Percentiles rank a stretch among this genome's conserved stretches.
Evolutionary conservation across 2,797 vertebrate genomes (phyloP).

Genomic region (Pterois miles): DNA sequence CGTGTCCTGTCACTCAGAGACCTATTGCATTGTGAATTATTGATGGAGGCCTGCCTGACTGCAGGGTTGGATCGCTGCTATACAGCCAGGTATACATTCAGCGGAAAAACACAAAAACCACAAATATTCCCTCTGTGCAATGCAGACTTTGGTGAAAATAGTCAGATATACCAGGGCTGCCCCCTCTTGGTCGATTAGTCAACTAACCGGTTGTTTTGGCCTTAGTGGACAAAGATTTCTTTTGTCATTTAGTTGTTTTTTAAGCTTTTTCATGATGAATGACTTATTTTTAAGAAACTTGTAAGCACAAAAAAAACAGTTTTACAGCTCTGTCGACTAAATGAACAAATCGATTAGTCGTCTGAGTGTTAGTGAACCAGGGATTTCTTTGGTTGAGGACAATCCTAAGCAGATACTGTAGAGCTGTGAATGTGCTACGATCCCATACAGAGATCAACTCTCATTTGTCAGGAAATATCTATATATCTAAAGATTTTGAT

Average conservation of each 20-base stretch:
- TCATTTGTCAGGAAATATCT: not conserved
- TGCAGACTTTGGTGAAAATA: not conserved
- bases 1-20: slow-evolving; percentile 46
- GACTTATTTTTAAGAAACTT: fast-evolving
- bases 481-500: not conserved
- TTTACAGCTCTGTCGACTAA: no score
- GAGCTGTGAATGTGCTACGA: not conserved
- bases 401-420: not conserved
- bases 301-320: no score
- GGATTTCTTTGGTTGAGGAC: no score
- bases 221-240: no score
- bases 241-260: no score
- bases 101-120: slow-evolving; percentile 19
- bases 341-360: no score
- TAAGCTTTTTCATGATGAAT: no score
- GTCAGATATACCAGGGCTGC: not conserved
- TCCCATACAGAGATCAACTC: not conserved
- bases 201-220: no score
- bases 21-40: slow-evolving; percentile 73
- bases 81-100: slow-evolving; percentile 20
- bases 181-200: no score
- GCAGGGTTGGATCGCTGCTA: slow-evolving; percentile 46
- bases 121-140: slow-evolving; percentile 12
- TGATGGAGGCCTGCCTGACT: slow-evolving; percentile 60
- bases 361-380: no score